Evolutionary conservation across 2,888 invertebrate genomes (phyloP), one percentile per base, ranked within the genome.

Genomic region (Cremastinae sp.): DNA sequence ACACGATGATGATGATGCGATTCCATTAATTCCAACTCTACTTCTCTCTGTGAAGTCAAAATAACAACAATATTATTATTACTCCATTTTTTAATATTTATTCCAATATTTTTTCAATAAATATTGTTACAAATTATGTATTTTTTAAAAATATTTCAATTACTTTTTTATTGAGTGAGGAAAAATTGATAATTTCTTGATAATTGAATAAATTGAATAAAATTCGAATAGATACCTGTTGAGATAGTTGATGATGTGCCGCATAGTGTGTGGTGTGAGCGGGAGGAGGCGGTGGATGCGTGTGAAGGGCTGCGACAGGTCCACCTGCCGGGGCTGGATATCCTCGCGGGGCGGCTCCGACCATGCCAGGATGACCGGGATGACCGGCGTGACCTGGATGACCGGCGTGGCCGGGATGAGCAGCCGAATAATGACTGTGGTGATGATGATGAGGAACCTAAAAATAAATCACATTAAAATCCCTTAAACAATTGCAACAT

Each of bases 1-100:
- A 91, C 87, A 35, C 88, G 89, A 78, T 90, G 86, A 64, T 90
- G 87, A 76, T 88, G 89, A 71, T 89, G 87, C 49, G 87, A 83
- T 64, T 87, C 88, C 78, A 87, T 81, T 76, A 85, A 82, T 82
- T 86, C 90, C 69, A 84, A 82, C 74, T 84, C 91, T 83, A 87
- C 87, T 77, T 88, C 88, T 59, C 87, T 83, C 88, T 88, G 83
- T 10, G 82, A 81, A 16, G 18, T 45, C 5, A 28, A 28, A 28
- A 28, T 3, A 3, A 28, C 5, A 28, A n/a, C n/a, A n/a, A n/a
- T n/a, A n/a, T n/a, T n/a, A n/a, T n/a, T n/a, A n/a, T n/a, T n/a
- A n/a, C n/a, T n/a, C n/a, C n/a, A n/a, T n/a, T n/a, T n/a, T n/a
- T 2, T n/a, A 39, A 39, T 39, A 20, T 12, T 51, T 53, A 0